A percentile compares a stretch with the other conserved stretches of the same genome.
phyloP scores from a whole-genome alignment of 2,888 invertebrate species.

The Lepas anatifera region DNA sequence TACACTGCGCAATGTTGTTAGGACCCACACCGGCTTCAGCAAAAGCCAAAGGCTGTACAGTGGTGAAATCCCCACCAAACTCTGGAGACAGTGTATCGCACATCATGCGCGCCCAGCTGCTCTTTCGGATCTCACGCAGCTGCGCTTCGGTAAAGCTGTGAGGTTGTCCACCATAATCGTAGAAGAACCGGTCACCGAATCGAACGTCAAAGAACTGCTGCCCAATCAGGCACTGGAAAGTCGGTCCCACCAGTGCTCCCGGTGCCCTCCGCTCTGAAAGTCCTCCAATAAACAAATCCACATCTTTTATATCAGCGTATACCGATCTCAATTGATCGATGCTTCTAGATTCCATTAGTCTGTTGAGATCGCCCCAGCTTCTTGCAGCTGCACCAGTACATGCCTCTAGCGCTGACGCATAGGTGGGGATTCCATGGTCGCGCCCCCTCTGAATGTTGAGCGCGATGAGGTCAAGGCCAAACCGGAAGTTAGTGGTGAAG shows the following conservation, averaged over 20 bases:
- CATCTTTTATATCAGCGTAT: too few species aligned
- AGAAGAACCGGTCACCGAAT: conserved; percentile 10
- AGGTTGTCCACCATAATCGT: not conserved
- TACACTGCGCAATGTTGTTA: too few species aligned
- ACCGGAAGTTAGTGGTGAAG: conserved; percentile 13
- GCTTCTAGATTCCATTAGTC: too few species aligned
- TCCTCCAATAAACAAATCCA: not conserved
- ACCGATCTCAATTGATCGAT: too few species aligned
- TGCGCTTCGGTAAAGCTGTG: not conserved
- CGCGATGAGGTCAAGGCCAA: not conserved
- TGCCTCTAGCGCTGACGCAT: not conserved
- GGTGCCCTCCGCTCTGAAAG: not conserved
- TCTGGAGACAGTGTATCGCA: too few species aligned
- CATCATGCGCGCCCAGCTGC: not conserved
- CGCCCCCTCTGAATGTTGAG: not conserved
- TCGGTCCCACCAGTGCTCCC: not conserved
- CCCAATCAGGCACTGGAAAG: conserved; percentile 9
- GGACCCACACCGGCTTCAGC: too few species aligned
- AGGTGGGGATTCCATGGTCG: not conserved
- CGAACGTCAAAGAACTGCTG: not conserved
- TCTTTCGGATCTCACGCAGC: not conserved
- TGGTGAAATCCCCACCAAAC: conserved; percentile 29
- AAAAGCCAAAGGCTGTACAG: conserved; percentile 73
- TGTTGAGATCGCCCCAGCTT: too few species aligned
- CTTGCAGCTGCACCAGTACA: too few species aligned